These are phyloP conservation scores for Pseudochirops cupreus DNA, from an alignment of 2,797 vertebrate genomes.

Conservation along the genomic window DNA sequence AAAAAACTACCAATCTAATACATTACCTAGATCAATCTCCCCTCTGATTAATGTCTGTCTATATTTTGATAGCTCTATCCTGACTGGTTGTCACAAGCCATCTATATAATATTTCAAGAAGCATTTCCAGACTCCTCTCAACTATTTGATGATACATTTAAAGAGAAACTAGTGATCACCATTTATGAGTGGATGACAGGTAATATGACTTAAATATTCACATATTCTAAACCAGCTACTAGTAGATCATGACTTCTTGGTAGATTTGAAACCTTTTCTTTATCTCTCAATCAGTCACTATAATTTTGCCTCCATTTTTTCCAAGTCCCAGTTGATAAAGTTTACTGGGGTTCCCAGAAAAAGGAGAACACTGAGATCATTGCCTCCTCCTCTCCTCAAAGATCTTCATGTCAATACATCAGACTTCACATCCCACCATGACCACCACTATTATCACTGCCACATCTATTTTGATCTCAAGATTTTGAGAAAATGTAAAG, in stretches of 20 bases:
- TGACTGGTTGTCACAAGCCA: conserved; percentile 80
- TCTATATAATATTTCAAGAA: conserved; percentile 80
- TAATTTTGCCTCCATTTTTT: neutral
- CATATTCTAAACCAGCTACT: neutral
- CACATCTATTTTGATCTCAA: no score
- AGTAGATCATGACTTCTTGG: neutral
- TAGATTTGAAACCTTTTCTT: neutral
- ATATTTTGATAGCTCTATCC: conserved; percentile 80
- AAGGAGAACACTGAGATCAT: neutral
- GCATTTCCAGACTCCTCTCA: conserved; percentile 79
- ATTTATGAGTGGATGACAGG: conserved; percentile 84
- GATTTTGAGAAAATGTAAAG: no score
- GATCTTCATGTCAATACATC: neutral
- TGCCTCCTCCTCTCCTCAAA: neutral
- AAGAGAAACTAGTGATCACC: conserved; percentile 77
- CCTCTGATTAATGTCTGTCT: conserved; percentile 19
- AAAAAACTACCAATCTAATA: neutral
- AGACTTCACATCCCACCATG: no score
- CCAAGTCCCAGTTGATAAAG: neutral
- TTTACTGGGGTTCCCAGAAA: neutral
- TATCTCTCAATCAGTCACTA: neutral
- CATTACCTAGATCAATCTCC: neutral
- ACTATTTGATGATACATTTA: conserved; percentile 82
- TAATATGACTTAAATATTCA: conserved; percentile 69
- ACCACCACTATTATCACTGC: no score